Evolutionary conservation across 1,140 invertebrate genomes (phyloP), one percentile per base, ranked within the genome.

Genomic region (Caenorhabditis inopinata): DNA sequence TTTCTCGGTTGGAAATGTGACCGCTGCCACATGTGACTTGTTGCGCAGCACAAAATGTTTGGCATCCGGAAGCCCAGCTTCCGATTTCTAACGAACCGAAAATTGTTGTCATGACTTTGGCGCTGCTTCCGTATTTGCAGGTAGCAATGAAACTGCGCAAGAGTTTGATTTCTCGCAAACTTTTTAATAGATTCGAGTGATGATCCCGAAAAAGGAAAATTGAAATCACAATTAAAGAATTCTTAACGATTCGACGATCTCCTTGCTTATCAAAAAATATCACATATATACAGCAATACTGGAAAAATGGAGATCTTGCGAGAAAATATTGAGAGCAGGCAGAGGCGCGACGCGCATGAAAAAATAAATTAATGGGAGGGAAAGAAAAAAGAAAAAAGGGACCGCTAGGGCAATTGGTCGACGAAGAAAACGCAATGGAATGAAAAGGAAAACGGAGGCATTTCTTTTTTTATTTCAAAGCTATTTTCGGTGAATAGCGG

Each of bases 301-400:
- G n/a, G n/a, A 68, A 68, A 68, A 68, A 68, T 68, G 32, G 38
- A 18, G 38, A 32, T 29, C 38, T n/a, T 32, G 38, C 35, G 58
- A 38, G 58, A 29, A 35, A 29, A 38, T 68, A 29, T 42, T 27
- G 18, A 18, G n/a, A 68, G 38, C 6, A 38, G 16, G 38, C n/a
- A 68, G 32, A 38, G 1, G 58, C 6, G 14, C 5, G 14, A 42
- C 16, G 32, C 27, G 38, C 58, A 68, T 68, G 58, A 68, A 68
- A 68, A 68, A 68, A 68, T 68, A 27, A 68, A 68, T 68, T 68
- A 68, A 68, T 68, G 58, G 58, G 58, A 68, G 58, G 32, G 38
- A 68, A 68, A 68, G 32, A 38, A 68, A 18, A 42, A 68, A 68
- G 58, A 68, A 68, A 38, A 68, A 42, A 27, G 58, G 58, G 38